Evolutionary conservation across 2,113 vertebrate species (phyloP).

Genomic region (Gymnobelideus leadbeateri): DNA sequence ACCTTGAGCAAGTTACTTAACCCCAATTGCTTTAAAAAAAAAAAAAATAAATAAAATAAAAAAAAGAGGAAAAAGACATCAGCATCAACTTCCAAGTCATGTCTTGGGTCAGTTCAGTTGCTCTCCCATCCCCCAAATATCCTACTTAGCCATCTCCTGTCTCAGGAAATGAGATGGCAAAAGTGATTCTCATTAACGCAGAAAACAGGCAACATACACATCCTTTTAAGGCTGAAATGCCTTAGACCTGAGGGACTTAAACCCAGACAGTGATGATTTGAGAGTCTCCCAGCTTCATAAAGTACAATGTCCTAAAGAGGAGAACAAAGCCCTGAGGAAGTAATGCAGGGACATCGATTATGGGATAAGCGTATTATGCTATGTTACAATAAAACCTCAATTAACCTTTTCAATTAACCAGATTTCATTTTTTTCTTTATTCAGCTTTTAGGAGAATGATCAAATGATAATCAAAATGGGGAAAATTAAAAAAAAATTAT

Average conservation of each 20-base stretch:
- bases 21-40: no score
- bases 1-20: no score
- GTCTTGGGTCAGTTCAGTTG: neutral
- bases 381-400: slow-evolving; percentile 20
- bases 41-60: no score
- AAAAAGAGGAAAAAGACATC: neutral
- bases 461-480: slow-evolving; percentile 1
- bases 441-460: slow-evolving; percentile 28
- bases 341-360: neutral
- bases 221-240: neutral
- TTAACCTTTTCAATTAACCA: slow-evolving; percentile 14
- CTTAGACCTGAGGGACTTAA: slow-evolving; percentile 6
- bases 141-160: neutral
- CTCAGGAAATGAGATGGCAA: neutral
- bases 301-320: neutral
- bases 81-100: neutral
- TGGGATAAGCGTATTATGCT: neutral
- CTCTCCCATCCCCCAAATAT: neutral
- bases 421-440: neutral
- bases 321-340: neutral
- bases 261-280: neutral
- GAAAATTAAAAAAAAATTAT: neutral
- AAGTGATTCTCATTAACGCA: slow-evolving; percentile 21
- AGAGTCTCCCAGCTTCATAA: neutral
- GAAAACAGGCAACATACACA: slow-evolving; percentile 6